Conservation (phyloP, 2,888 invertebrate species). For the Drosophila phalerata region DNA sequence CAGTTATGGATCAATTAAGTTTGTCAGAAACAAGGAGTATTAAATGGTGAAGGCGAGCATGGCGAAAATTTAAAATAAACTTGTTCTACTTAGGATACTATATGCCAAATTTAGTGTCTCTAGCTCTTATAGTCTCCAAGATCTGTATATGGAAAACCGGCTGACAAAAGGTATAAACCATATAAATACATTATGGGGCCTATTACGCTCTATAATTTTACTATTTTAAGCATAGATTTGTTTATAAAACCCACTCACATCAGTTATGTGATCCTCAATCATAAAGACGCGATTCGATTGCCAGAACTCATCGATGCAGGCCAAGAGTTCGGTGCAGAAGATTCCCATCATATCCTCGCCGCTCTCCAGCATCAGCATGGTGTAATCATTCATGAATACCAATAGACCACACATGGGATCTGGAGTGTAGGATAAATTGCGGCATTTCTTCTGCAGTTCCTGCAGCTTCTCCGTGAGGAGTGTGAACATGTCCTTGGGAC, state of each 20-base stretch:
- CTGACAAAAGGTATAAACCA: no score
- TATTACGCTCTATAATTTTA: no score
- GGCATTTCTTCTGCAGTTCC: slow-evolving; percentile 43
- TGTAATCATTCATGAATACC: slow-evolving; percentile 75
- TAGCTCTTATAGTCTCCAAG: no score
- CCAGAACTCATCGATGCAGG: slow-evolving; percentile 57
- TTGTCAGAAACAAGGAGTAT: no score
- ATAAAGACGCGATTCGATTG: slow-evolving; percentile 67
- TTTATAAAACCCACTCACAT: slow-evolving; percentile 40
- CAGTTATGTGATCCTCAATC: slow-evolving; percentile 75
- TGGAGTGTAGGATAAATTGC: slow-evolving; percentile 38
- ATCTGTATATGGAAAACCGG: no score
- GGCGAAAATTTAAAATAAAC: no score
- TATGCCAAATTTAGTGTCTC: no score
- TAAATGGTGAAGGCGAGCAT: no score
- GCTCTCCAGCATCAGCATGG: slow-evolving; percentile 75
- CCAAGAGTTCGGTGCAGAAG: slow-evolving; percentile 58
- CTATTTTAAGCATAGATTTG: no score
- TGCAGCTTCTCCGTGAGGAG: slow-evolving; percentile 48
- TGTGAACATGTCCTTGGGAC: slow-evolving; percentile 45
- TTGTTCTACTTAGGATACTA: no score
- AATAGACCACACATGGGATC: slow-evolving; percentile 75
- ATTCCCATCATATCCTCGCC: slow-evolving; percentile 77
- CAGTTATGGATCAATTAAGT: no score
- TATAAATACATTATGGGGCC: no score